A percentile compares a stretch with the other conserved stretches of the same genome.
Evolutionary conservation across 2,797 vertebrate species (phyloP).

Genomic region (Sebastes iracundus): DNA sequence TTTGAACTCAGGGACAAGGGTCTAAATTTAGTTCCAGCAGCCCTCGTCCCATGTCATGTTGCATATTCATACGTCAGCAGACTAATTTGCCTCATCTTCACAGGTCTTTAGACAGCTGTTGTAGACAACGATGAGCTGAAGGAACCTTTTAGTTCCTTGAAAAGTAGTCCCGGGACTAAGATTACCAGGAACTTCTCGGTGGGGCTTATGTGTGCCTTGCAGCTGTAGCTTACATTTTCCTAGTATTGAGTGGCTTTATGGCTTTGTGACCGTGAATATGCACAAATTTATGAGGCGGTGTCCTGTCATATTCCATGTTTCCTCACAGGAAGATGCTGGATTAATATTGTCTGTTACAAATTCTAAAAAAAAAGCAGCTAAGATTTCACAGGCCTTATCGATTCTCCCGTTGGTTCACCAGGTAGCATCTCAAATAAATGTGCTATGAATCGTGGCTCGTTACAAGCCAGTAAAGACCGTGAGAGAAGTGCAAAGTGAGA

Average conservation of each 20-base stretch:
- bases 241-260: not conserved
- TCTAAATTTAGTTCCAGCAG: no score
- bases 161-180: no score
- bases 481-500: conserved; percentile 29
- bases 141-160: no score
- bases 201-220: not conserved
- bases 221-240: not conserved
- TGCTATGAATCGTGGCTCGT: conserved; percentile 19
- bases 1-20: no score
- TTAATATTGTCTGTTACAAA: conserved; percentile 3
- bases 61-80: no score
- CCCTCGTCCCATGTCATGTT: no score
- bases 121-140: no score
- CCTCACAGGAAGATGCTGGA: not conserved
- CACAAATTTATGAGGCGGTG: not conserved
- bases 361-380: not conserved
- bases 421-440: conserved; percentile 38
- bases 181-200: no score
- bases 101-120: no score
- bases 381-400: not conserved
- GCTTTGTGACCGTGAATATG: not conserved
- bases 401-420: conserved; percentile 27
- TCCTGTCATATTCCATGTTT: not conserved
- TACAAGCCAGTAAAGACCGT: conserved; percentile 20
- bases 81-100: no score